Evolutionary conservation across 2,888 invertebrate genomes (phyloP), one percentile per base, ranked within the genome.

Genomic region (Clitarchus hookeri): DNA sequence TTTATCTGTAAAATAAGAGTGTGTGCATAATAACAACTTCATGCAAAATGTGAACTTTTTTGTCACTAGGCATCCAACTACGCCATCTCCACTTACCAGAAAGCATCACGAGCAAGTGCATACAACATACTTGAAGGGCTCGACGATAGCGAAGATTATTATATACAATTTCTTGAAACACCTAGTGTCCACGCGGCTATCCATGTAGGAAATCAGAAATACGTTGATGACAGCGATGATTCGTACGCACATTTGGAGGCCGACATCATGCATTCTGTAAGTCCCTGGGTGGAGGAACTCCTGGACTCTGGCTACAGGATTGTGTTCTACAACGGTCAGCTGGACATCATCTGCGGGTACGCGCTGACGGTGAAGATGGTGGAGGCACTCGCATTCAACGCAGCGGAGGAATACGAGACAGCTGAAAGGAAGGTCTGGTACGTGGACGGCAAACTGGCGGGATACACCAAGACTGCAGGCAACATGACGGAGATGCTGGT

Each of bases 271-370:
- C 91, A 91, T 13, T 94, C 94, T 44, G 93, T 94, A 1, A 94
- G 94, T 89, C 90, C 91, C 87, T 93, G 93, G 93, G 91, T 93
- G 0, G 93, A 93, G 87, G 93, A 93, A 87, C 89, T 94, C 6
- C 88, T 94, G n/a, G 93, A 94, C 53, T 23, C 16, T 16, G 91
- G 91, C 9, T 88, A 91, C 44, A 54, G 84, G 8, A 89, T 89
- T 44, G 89, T 89, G 84, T 90, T 90, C 88, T 91, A 90, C 89
- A 91, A 91, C 88, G 90, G 90, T 87, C 87, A 91, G 88, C 90
- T 93, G 89, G 95, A 95, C 90, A 93, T 95, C 87, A 94, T 95
- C 83, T 94, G 95, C n/a, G 95, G 95, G 0, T 94, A 91, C 48
- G 91, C 92, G 0, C 88, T 92, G 87, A 92, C 92, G 0, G 91